These are phyloP conservation scores for Hyperopisus bebe DNA, from an alignment of 2,113 vertebrate species.

Conservation along the genomic window DNA sequence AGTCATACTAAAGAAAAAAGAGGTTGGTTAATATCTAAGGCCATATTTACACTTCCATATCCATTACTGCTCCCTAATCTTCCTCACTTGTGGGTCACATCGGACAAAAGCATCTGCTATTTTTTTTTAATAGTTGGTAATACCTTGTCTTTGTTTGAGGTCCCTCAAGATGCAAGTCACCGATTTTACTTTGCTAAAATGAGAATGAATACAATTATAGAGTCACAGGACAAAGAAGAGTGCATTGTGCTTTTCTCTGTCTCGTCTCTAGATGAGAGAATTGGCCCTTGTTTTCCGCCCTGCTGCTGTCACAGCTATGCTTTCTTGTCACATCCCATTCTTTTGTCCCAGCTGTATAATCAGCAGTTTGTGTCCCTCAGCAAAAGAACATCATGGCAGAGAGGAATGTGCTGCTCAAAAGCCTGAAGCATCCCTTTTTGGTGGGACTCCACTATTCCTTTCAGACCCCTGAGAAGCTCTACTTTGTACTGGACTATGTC, in stretches of 20 bases:
- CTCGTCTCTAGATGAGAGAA: not conserved
- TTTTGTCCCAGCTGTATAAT: conserved; percentile 16
- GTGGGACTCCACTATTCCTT: conserved; percentile 95
- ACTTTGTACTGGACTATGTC: conserved; percentile 95
- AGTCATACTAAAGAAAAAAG: conserved; percentile 91
- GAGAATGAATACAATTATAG: not conserved
- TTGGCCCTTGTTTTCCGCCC: not conserved
- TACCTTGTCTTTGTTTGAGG: not conserved
- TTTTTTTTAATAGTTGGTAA: not conserved
- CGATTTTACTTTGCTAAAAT: not conserved
- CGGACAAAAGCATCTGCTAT: not conserved
- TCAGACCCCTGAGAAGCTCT: conserved; percentile 94
- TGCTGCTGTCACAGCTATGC: conserved; percentile 36
- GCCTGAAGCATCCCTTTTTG: conserved; percentile 87
- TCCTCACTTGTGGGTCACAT: not conserved
- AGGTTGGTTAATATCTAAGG: conserved; percentile 61
- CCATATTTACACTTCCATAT: not conserved
- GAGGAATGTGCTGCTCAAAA: conserved; percentile 90
- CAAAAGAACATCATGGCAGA: conserved; percentile 98
- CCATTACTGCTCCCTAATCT: not conserved
- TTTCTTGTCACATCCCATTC: conserved; percentile 13
- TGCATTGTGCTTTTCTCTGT: not conserved
- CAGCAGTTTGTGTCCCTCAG: conserved; percentile 48
- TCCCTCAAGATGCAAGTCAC: not conserved
- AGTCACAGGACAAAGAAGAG: not conserved